Evolutionary conservation across 1,140 invertebrate genomes (phyloP), one percentile per base, ranked within the genome.

Genomic region (Schmidtea mediterranea): DNA sequence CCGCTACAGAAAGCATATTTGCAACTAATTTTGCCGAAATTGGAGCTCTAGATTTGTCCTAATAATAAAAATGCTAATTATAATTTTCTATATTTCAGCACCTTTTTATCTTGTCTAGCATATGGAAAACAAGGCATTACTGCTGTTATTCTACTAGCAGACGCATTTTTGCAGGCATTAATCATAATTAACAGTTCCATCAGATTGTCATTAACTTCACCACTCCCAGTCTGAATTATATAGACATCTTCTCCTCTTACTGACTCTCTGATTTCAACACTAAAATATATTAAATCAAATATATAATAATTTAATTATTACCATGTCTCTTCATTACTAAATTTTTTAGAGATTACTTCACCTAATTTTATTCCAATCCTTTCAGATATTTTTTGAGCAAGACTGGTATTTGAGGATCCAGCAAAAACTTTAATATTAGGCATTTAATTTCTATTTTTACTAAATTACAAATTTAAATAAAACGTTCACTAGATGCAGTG

Each of bases 141-240:
- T 46, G 89, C 90, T 36, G 90, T 94, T 16, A 98, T 87, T 56
- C 89, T 70, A 43, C 80, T 84, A 15, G 89, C 86, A 43, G 89
- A 95, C 15, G 90, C 90, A 57, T 92, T 95, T 73, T 97, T 97
- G 63, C 89, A 97, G 1, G 90, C 89, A 69, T 94, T 95, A 54
- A 97, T 95, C 90, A 97, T 97, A 54, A 98, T 97, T 21, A 97
- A 71, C 9, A 97, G 70, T 62, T 98, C 90, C 86, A 98, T 97
- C 12, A 98, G 69, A 66, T 95, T 94, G 62, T 97, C 89, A 66
- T 97, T 97, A 15, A 97, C 79, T 67, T 95, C 86, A 43, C 86
- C 86, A 63, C 82, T 82, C 36, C 86, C 90, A 64, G 81, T 90
- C 67, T 97, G 90, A 26, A 92, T 76, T 56, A 97, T 97, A 67